Conservation (phyloP, 2,113 vertebrate genomes). For the Siniperca knerii region DNA sequence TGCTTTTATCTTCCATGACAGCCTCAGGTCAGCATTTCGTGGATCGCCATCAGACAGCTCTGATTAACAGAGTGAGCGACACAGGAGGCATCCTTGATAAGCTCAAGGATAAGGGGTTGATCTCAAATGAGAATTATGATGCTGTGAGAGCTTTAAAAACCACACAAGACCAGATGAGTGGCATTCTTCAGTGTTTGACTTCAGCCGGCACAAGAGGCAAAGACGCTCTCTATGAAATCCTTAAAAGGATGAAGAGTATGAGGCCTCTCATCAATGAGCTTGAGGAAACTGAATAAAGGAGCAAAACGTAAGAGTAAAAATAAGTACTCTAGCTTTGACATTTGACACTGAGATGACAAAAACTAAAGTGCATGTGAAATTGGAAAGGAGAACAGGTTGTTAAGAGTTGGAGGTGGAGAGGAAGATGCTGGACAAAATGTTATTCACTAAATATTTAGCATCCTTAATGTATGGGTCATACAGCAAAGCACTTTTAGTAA, state of each 20-base stretch:
- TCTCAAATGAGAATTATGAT: not conserved
- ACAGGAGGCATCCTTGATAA: not conserved
- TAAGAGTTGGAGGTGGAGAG: too few relatives aligned
- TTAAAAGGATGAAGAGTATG: not conserved
- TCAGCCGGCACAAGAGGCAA: not conserved
- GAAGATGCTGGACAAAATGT: too few relatives aligned
- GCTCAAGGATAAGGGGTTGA: not conserved
- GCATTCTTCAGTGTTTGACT: not conserved
- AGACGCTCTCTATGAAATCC: conserved; percentile 1
- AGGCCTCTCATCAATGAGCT: conserved; percentile 4
- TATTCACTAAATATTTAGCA: too few relatives aligned
- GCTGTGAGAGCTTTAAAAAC: not conserved
- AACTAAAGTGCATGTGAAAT: too few relatives aligned
- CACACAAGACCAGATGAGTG: conserved; percentile 7
- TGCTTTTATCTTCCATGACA: not conserved
- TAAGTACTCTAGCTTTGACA: too few relatives aligned
- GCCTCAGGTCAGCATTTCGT: not conserved
- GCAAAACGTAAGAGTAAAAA: not conserved
- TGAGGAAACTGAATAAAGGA: not conserved
- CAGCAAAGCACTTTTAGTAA: too few relatives aligned
- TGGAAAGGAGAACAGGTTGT: too few relatives aligned
- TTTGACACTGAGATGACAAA: too few relatives aligned
- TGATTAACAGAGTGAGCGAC: conserved; percentile 16
- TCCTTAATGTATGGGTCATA: too few relatives aligned
- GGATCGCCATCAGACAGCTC: conserved; percentile 10